Evolutionary conservation across 2,888 invertebrate genomes (phyloP).

Genomic region (Endomychus coccineus): DNA sequence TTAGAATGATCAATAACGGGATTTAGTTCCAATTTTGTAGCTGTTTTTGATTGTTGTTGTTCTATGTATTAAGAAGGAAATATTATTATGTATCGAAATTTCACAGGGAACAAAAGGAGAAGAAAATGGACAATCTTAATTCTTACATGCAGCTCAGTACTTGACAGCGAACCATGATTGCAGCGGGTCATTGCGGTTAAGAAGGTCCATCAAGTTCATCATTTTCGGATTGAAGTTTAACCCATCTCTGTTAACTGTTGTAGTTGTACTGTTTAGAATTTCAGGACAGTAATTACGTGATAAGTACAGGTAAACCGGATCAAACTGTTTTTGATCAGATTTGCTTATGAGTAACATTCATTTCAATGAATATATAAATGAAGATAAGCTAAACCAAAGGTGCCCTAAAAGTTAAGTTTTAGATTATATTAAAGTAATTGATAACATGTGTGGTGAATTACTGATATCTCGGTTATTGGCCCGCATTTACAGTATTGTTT

Average conservation of each 20-base stretch:
- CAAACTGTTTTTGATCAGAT: conserved; percentile 26
- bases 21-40: too few relatives aligned
- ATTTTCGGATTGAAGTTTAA: conserved; percentile 6
- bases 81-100: too few relatives aligned
- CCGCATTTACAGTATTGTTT: conserved; percentile 29
- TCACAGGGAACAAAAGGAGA: conserved; percentile 67
- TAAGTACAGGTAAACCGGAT: conserved; percentile 41
- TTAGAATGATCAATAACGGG: too few relatives aligned
- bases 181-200: conserved; percentile 38
- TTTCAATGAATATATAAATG: conserved; percentile 31
- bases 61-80: too few relatives aligned
- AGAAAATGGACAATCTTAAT: conserved; percentile 81
- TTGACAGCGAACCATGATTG: conserved; percentile 56
- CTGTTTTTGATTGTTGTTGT: too few relatives aligned
- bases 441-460: conserved; percentile 11
- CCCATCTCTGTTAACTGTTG: conserved; percentile 41
- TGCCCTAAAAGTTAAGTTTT: conserved; percentile 66
- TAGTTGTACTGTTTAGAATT: conserved; percentile 39
- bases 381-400: conserved; percentile 77
- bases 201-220: neutral
- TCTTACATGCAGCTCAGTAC: conserved; percentile 67
- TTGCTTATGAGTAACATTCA: conserved; percentile 23
- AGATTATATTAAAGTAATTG: conserved; percentile 35
- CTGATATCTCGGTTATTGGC: conserved; percentile 12
- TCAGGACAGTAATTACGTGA: conserved; percentile 38